These are phyloP conservation scores for Protonemura montana DNA, from an alignment of 2,888 invertebrate genomes.

Conservation along the genomic window DNA sequence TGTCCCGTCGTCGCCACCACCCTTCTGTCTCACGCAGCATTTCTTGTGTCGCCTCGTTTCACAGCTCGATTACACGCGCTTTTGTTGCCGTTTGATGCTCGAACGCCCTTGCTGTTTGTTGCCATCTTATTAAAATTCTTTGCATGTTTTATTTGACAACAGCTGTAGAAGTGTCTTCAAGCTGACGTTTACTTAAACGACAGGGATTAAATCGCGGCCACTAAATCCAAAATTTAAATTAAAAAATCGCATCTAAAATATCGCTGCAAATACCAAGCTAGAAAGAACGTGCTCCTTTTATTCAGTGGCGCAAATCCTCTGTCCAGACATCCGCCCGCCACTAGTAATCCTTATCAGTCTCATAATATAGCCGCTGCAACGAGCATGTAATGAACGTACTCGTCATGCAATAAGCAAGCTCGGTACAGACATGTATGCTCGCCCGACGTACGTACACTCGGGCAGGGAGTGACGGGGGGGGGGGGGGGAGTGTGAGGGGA, in stretches of 20 bases:
- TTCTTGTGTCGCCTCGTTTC: not conserved
- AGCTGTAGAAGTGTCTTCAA: no score
- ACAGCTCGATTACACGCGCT: not conserved
- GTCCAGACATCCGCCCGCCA: not conserved
- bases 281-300: not conserved
- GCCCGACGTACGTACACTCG: not conserved
- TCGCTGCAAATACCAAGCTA: no score
- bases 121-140: no score
- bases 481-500: not conserved
- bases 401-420: not conserved
- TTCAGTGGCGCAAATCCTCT: not conserved
- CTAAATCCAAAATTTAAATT: no score
- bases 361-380: not conserved
- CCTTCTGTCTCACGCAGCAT: not conserved
- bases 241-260: no score
- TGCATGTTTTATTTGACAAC: no score
- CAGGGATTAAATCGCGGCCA: no score
- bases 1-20: not conserved
- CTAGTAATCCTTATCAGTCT: not conserved
- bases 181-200: no score
- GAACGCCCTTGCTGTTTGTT: no score
- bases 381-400: slow-evolving; percentile 4
- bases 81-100: no score
- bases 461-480: not conserved
- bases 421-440: not conserved